phyloP scores from a whole-genome alignment of 1,140 invertebrate genomes.

The Diorhabda sublineata region DNA sequence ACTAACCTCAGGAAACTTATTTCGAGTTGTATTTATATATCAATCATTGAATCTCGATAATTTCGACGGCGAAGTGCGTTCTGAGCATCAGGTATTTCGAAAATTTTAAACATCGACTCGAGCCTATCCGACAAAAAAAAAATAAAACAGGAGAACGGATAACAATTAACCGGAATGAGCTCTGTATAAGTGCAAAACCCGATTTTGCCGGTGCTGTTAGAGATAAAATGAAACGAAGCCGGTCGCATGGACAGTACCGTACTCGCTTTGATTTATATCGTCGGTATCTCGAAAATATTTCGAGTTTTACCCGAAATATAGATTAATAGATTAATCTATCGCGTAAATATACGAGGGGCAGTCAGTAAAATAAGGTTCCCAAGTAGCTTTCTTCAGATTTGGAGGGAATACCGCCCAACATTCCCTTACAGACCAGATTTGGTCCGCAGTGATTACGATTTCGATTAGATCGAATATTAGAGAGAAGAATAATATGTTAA shows the following conservation, averaged over 20 bases:
- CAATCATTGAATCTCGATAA: background rate
- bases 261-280: background rate
- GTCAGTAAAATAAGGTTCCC: too few species aligned
- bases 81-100: background rate
- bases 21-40: background rate
- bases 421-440: too few species aligned
- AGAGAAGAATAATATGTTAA: too few species aligned
- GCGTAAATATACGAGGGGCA: too few species aligned
- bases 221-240: background rate
- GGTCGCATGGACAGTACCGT: background rate
- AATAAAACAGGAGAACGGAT: background rate
- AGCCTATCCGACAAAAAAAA: background rate
- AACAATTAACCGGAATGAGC: constrained; percentile 2
- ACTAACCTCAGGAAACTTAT: too few species aligned
- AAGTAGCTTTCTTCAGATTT: too few species aligned
- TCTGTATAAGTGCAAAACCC: background rate
- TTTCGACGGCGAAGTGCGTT: background rate
- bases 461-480: too few species aligned
- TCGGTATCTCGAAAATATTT: too few species aligned
- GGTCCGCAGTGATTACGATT: too few species aligned
- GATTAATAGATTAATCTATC: too few species aligned
- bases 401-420: too few species aligned
- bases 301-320: too few species aligned
- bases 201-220: constrained; percentile 1
- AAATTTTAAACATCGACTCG: constrained; percentile 2